Conservation (phyloP, 2,113 vertebrate species). For the Odontophorus gujanensis region DNA sequence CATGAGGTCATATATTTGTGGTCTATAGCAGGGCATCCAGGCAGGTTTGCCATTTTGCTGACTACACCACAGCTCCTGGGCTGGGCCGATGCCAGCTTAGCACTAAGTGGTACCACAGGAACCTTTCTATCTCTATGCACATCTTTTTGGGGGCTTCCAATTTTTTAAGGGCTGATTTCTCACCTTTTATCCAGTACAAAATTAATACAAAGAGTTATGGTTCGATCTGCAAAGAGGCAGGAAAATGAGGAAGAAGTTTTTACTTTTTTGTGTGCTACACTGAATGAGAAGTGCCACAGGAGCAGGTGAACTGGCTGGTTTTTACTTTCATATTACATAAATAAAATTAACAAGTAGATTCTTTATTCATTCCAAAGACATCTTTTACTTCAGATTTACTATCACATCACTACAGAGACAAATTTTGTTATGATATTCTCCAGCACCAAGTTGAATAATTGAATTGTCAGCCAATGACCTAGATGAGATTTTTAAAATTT, state of each 20-base stretch:
- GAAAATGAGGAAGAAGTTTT: background rate
- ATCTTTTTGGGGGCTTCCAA: background rate
- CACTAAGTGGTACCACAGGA: background rate
- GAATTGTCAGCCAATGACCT: conserved; percentile 36
- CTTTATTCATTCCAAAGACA: background rate
- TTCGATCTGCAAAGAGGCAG: background rate
- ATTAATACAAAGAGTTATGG: background rate
- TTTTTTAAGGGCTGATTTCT: background rate
- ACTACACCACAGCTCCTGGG: background rate
- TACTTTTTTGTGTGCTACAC: background rate
- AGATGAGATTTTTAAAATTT: conserved; percentile 23
- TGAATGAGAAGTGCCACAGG: background rate
- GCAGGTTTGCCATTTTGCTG: background rate
- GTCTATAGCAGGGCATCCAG: background rate
- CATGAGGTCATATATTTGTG: rapidly evolving
- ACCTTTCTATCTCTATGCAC: background rate
- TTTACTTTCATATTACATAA: conserved; percentile 25
- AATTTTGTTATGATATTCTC: conserved; percentile 40
- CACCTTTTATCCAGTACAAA: background rate
- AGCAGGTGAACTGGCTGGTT: background rate
- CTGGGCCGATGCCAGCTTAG: background rate
- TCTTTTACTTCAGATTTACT: conserved; percentile 50
- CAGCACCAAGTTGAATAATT: conserved; percentile 39
- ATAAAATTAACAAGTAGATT: conserved; percentile 29
- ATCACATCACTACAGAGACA: background rate